Evolutionary conservation across 2,113 vertebrate genomes (phyloP).

Genomic region (Murina feae): DNA sequence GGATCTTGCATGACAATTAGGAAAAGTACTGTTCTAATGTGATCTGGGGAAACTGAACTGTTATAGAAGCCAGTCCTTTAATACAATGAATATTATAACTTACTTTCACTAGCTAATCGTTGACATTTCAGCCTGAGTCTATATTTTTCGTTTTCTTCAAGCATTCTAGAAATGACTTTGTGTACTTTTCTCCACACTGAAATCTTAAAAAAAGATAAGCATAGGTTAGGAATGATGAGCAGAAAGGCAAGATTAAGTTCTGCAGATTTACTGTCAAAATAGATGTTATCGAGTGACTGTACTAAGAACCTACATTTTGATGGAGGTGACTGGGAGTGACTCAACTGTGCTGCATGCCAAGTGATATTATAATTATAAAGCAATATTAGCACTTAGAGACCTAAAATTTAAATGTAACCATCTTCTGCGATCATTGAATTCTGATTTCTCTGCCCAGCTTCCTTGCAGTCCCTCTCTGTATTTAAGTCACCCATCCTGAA

Average conservation of each 20-base stretch:
- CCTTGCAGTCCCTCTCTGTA: background rate
- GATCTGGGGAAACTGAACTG: background rate
- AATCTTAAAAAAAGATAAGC: slow-evolving; percentile 76
- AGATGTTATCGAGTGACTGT: background rate
- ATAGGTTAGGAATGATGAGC: background rate
- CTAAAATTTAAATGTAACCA: background rate
- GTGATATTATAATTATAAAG: background rate
- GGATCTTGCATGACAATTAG: background rate
- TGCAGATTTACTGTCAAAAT: background rate
- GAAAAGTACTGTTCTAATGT: background rate
- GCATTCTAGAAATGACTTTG: slow-evolving; percentile 89
- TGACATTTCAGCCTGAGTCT: slow-evolving; percentile 82
- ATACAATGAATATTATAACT: slow-evolving; percentile 16
- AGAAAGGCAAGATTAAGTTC: background rate
- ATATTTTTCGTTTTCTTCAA: slow-evolving; percentile 88
- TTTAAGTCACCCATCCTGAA: background rate
- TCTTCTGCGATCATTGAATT: background rate
- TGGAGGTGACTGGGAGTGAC: background rate
- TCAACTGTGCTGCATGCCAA: background rate
- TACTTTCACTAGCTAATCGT: slow-evolving; percentile 72
- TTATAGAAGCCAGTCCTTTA: background rate
- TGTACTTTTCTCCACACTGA: slow-evolving; percentile 80
- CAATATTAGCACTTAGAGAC: background rate
- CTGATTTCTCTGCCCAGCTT: background rate
- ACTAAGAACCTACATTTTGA: background rate